These are phyloP conservation scores for Lasiommata megera DNA, from an alignment of 2,888 invertebrate genomes.

Conservation along the genomic window DNA sequence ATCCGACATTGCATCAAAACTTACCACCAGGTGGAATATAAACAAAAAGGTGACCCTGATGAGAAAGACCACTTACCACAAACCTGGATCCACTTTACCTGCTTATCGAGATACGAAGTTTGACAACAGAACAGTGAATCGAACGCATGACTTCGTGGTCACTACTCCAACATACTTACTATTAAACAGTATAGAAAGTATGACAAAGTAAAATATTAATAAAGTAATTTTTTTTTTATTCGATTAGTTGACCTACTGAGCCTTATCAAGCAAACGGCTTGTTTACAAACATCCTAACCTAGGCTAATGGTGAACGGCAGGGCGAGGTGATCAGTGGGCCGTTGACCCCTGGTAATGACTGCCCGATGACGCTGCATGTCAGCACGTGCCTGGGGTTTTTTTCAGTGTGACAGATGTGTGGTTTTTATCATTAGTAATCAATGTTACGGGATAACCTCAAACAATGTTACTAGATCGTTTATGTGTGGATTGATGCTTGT, in stretches of 20 bases:
- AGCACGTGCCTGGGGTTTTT: slow-evolving; percentile 56
- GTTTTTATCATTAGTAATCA: slow-evolving; percentile 33
- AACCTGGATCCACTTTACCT: no score
- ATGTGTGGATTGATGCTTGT: not conserved
- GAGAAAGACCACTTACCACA: no score
- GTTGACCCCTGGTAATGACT: slow-evolving; percentile 78
- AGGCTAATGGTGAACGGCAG: slow-evolving; percentile 80
- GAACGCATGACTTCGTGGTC: no score
- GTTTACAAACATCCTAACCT: slow-evolving; percentile 82
- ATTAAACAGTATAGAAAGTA: no score
- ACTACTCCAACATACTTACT: no score
- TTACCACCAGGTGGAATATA: no score
- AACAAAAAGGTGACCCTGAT: no score
- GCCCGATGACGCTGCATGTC: slow-evolving; percentile 77
- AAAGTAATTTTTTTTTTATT: not conserved
- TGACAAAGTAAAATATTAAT: not conserved
- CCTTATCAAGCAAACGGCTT: slow-evolving; percentile 60
- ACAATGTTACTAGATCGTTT: slow-evolving; percentile 4
- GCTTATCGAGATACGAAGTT: no score
- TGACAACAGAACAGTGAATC: no score
- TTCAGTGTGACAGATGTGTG: slow-evolving; percentile 34
- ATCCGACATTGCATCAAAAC: no score
- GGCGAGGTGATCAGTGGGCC: slow-evolving; percentile 77
- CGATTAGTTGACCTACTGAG: slow-evolving; percentile 36
- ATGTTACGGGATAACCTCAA: slow-evolving; percentile 7